Evolutionary conservation across 2,113 vertebrate genomes (phyloP), one percentile per base, ranked within the genome.

Genomic region (Eira barbara): DNA sequence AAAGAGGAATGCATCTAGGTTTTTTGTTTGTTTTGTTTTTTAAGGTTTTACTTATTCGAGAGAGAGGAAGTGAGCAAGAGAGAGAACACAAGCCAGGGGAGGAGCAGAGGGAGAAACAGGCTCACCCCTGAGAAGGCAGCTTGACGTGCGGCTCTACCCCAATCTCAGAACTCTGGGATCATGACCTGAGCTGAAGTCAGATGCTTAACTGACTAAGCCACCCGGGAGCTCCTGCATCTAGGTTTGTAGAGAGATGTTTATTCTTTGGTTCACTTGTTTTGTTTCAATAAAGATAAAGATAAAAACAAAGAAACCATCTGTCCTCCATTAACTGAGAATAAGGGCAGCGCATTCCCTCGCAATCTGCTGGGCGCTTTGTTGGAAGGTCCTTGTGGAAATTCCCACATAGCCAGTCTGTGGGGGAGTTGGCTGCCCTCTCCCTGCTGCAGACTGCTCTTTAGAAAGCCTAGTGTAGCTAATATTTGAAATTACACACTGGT

Each of bases 381-480:
- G 55, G 49, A 39, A 42, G 18, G 7, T 61, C 15, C 63, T 65
- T 59, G 36, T 63, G 34, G 23, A 36, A 86, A 87, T 61, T 36
- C 10, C 10, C 65, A 27, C 15, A 45, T 29, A 2, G 6, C 65
- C 7, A 14, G 47, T 0, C 7, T 29, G 14, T 3, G 7, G 49
- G 15, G 6, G 25, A 29, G 7, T 21, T 10, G 6, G n/a, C 18
- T 2, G 25, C 49, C 9, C 17, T 52, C 23, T 45, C 9, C 29
- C 18, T 34, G 31, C n/a, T 18, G 15, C 31, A 49, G 12, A 15
- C 4, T 12, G 45, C 49, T 55, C 6, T 14, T 84, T 69, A 15
- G 65, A 80, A 29, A 85, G 63, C 52, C 42, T 20, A 34, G 49
- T 31, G 14, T 3, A n/a, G n/a, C 47, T 31, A 5, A 10, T 31